Conservation (phyloP, 2,797 vertebrate genomes). For the Sus cebifrons region DNA sequence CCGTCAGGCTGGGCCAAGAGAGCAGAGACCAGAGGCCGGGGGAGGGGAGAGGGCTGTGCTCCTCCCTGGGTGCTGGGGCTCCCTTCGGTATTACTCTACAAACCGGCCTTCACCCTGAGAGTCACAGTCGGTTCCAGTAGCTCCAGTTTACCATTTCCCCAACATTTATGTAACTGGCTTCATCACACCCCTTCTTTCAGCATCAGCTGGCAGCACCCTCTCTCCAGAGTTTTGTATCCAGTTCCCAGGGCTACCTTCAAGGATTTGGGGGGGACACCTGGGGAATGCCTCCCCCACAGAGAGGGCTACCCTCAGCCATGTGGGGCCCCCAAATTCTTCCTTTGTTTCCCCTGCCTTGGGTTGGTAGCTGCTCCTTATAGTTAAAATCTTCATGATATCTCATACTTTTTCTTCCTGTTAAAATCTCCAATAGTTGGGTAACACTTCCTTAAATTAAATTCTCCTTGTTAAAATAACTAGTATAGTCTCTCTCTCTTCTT, state of each 20-base stretch:
- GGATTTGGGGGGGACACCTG: neutral
- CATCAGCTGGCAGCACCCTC: neutral
- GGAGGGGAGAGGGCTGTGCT: fast-evolving
- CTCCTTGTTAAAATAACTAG: constrained; percentile 10
- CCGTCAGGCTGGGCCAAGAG: neutral
- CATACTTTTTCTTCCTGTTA: neutral
- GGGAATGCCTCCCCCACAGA: neutral
- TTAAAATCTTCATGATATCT: neutral
- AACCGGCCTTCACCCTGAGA: neutral
- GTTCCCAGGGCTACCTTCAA: fast-evolving
- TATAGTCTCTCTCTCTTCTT: neutral
- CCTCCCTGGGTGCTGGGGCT: neutral
- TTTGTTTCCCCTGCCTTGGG: neutral
- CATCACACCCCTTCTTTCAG: neutral
- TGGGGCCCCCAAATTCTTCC: neutral
- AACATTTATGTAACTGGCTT: neutral
- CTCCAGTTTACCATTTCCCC: neutral
- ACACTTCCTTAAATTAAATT: neutral
- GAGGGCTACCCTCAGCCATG: neutral
- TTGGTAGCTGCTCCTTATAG: neutral
- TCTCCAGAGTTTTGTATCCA: neutral
- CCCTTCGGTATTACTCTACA: neutral
- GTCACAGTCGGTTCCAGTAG: neutral
- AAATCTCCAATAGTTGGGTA: neutral
- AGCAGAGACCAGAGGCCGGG: neutral